Evolutionary conservation across 2,888 invertebrate genomes (phyloP), one percentile per base, ranked within the genome.

Genomic region (Piscicola geometra): DNA sequence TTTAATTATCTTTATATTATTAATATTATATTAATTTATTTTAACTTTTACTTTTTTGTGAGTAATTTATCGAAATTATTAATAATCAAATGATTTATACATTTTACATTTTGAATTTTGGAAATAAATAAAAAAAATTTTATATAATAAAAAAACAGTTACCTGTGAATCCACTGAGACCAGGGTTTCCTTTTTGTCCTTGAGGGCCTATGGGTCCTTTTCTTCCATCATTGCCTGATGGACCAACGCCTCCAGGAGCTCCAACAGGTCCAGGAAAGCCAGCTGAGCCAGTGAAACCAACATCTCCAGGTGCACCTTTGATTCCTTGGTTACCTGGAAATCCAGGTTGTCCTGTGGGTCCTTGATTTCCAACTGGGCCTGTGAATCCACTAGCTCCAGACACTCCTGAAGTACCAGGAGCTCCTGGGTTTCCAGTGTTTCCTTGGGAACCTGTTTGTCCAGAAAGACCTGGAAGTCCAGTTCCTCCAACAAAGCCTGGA

Each of bases 401-500:
- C 9, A 18, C 3, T 9, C 60, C 60, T 56, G 60, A n/a, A 56
- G 21, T 21, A 18, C 76, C 76, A 76, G 75, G n/a, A 30, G 12
- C 1, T 33, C 77, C 77, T 30, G 41, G 2, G 18, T 30, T 18
- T 70, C 79, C 79, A 70, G 73, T 36, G 25, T 56, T 70, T 21
- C 80, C 80, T n/a, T 70, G 41, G 15, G 71, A n/a, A 56, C 60
- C 60, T 3, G 25, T 3, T 21, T 5, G n/a, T 56, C 60, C 60
- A 18, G 25, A 9, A 18, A 21, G 9, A 18, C 60, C 60, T 15
- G 60, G 60, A 15, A 56, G n/a, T 18, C 60, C 60, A 56, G n/a
- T 21, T 5, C 15, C 5, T 21, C 60, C 60, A 3, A 18, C 3
- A 5, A 56, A 56, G 21, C 60, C 60, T 18, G 60, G 60, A 18